Evolutionary conservation across 1,140 invertebrate genomes (phyloP), one percentile per base, ranked within the genome.

Genomic region (Stegodyphus mimosarum): DNA sequence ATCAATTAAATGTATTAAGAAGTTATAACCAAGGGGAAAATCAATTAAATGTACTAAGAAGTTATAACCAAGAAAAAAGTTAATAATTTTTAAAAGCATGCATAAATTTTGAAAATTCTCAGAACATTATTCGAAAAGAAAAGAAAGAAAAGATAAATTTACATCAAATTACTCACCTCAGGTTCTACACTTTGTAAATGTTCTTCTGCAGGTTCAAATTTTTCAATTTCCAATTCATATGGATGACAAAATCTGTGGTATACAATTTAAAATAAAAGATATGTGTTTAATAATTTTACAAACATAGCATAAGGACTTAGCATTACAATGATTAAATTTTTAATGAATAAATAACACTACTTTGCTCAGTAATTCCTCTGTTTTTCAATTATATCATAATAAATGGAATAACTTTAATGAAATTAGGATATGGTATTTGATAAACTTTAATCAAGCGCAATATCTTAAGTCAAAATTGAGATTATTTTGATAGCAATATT

Each of bases 221-320:
- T 87, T 51, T 96, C 92, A 13, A 99, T 89, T 90, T 99, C 97
- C 89, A 93, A 93, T 89, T 96, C 93, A 90, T 99, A 99, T 0
- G 97, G 98, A 92, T 99, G 97, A 87, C 93, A 92, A 90, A 93
- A 96, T 86, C 94, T 94, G 88, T 60, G 0, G 15, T 5, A 60
- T 33, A 33, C 33, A 33, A 33, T 33, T 33, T 33, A 33, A 33
- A 33, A 33, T 33, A 33, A 33, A 33, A 33, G 33, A 3, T 33
- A 33, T 33, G 33, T 3, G 33, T 33, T 33, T 33, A 33, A 33
- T 88, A 69, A 60, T 60, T 60, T 11, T 60, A 60, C 9, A 69
- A 73, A 50, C 48, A 3, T 73, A 51, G 7, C 69, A 70, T 70
- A 17, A 48, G 11, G 11, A n/a, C 11, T 70, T 48, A 70, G 18